Percentiles rank a stretch among this genome's conserved stretches.
Evolutionary conservation across 2,113 vertebrate species (phyloP).

Genomic region (Lethenteron reissneri): DNA sequence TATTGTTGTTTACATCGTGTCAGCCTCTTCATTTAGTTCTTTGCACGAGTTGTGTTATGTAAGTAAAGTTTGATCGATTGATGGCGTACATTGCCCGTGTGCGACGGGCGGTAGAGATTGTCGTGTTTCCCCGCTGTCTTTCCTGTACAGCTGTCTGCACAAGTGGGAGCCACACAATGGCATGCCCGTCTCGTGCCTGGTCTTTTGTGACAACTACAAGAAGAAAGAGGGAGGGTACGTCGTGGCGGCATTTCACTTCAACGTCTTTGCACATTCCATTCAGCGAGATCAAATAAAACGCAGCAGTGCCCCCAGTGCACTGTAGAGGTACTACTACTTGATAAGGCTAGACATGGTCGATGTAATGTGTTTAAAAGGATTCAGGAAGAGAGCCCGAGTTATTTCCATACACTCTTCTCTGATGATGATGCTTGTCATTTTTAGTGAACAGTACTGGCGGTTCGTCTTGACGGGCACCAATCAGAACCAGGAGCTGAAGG

Average conservation of each 20-base stretch:
- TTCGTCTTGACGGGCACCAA: conserved; percentile 88
- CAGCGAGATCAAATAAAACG: not conserved
- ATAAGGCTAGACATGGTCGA: not conserved
- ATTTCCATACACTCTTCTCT: no score
- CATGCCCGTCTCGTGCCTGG: conserved; percentile 65
- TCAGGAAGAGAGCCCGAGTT: not conserved
- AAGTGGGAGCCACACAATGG: conserved; percentile 77
- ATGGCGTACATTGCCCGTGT: conserved; percentile 4
- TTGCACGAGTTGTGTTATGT: not conserved
- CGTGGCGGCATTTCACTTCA: not conserved
- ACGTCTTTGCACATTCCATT: not conserved
- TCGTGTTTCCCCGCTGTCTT: conserved; percentile 2
- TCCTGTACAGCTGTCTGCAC: conserved; percentile 51
- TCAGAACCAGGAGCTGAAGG: conserved; percentile 81
- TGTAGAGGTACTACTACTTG: not conserved
- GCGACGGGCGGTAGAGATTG: no score
- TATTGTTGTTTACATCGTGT: not conserved
- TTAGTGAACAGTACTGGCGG: conserved; percentile 46
- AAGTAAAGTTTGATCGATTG: not conserved
- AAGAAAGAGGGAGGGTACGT: conserved; percentile 94
- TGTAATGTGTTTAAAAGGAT: not conserved
- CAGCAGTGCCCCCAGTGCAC: not conserved
- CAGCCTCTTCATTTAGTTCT: not conserved
- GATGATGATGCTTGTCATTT: no score
- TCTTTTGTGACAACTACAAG: conserved; percentile 97